phyloP scores from a whole-genome alignment of 2,113 vertebrate genomes.

The Eulemur macaco region DNA sequence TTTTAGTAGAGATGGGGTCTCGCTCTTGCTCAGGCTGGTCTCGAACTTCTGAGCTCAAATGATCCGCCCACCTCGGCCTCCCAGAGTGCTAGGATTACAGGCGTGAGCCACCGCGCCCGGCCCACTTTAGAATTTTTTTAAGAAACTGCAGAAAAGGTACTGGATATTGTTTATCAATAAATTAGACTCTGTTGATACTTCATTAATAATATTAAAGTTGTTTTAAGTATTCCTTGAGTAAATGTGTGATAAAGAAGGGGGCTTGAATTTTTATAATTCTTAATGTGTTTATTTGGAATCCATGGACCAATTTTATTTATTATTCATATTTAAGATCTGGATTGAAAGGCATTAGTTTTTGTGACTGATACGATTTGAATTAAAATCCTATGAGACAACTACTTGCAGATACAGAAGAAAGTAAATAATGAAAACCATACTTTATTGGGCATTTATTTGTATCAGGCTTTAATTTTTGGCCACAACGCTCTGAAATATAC shows the following conservation, averaged over 20 bases:
- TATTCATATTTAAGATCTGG: constrained; percentile 23
- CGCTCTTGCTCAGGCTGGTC: no score
- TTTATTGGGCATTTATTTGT: constrained; percentile 25
- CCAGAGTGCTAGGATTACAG: no score
- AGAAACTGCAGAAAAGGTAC: background rate
- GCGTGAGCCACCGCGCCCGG: no score
- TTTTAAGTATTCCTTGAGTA: constrained; percentile 29
- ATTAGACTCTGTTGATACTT: background rate
- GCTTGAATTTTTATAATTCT: constrained; percentile 46
- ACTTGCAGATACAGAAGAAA: background rate
- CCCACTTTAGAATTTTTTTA: constrained; percentile 18
- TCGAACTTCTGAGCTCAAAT: no score
- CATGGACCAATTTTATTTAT: background rate
- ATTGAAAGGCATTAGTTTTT: constrained; percentile 37
- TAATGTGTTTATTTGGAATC: constrained; percentile 27
- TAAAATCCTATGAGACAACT: constrained; percentile 34
- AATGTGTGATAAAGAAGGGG: background rate
- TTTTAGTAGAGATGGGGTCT: no score
- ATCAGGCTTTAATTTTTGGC: constrained; percentile 23
- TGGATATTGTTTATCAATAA: background rate
- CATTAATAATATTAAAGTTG: constrained; percentile 26
- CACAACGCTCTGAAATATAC: background rate
- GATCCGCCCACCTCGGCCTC: no score
- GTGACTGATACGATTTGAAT: constrained; percentile 20
- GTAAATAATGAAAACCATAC: constrained; percentile 10